These are phyloP conservation scores for Toxotes lorentzi DNA, from an alignment of 2,797 vertebrate genomes.

Conservation along the genomic window DNA sequence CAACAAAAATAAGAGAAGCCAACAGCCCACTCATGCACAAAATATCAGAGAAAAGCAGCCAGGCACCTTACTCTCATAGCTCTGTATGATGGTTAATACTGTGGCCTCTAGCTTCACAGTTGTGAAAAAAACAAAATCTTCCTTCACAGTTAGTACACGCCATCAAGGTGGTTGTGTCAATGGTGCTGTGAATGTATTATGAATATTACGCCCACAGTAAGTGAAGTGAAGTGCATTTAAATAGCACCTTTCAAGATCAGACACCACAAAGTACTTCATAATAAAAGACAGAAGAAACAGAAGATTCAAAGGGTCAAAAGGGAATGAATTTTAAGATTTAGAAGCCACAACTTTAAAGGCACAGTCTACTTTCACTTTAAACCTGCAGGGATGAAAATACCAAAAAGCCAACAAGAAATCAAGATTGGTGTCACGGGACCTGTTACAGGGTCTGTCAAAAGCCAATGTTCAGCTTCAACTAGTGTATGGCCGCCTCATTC, in stretches of 20 bases:
- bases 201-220: not conserved
- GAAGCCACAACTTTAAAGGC: constrained; percentile 2
- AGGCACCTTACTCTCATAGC: not conserved
- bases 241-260: not conserved
- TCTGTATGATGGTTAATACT: not conserved
- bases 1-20: too few species aligned
- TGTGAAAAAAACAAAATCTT: not conserved
- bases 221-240: not conserved
- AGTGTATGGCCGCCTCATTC: not conserved
- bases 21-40: not conserved
- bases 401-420: not conserved
- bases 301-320: not conserved
- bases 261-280: not conserved
- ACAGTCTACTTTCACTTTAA: not conserved
- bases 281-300: constrained; percentile 2
- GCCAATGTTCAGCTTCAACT: not conserved
- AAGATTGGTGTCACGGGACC: not conserved
- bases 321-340: not conserved
- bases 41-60: not conserved
- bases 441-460: not conserved
- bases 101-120: not conserved
- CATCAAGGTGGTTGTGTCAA: not conserved
- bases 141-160: not conserved
- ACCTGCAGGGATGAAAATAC: not conserved
- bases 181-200: not conserved